Evolutionary conservation across 2,113 vertebrate species (phyloP).

Genomic region (Lontra canadensis): DNA sequence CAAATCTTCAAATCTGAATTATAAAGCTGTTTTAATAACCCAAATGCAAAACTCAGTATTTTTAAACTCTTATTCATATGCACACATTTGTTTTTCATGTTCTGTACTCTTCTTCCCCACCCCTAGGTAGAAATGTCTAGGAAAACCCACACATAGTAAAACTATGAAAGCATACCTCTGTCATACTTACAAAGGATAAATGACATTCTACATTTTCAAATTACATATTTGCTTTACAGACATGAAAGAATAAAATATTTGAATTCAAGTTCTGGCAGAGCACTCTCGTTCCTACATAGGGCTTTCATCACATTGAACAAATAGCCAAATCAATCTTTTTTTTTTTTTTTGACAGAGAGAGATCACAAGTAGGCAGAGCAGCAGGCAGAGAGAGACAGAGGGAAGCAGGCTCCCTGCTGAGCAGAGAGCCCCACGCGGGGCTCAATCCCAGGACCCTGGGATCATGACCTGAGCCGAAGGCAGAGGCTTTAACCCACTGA

Average conservation of each 20-base stretch:
- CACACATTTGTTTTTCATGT: not conserved
- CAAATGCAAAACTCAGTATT: constrained; percentile 27
- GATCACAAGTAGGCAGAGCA: too few relatives aligned
- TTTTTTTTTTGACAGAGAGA: too few relatives aligned
- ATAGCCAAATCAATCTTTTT: not conserved
- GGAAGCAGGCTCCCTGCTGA: too few relatives aligned
- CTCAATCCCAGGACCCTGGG: too few relatives aligned
- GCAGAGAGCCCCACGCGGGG: too few relatives aligned
- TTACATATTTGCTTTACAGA: constrained; percentile 13
- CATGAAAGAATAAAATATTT: not conserved
- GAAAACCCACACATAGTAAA: not conserved
- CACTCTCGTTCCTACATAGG: not conserved
- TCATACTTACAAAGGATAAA: constrained; percentile 5
- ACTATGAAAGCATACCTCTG: not conserved
- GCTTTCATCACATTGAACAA: constrained; percentile 28
- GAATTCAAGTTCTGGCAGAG: not conserved
- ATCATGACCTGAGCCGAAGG: too few relatives aligned
- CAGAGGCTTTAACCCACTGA: too few relatives aligned
- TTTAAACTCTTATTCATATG: constrained; percentile 41
- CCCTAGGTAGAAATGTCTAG: not conserved
- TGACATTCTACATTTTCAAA: constrained; percentile 24
- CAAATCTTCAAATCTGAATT: not conserved
- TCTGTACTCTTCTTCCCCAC: not conserved
- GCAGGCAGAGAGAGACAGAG: too few relatives aligned
- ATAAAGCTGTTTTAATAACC: not conserved